These are phyloP conservation scores for Olivierus martensii DNA, from an alignment of 1,140 invertebrate species.

Conservation along the genomic window DNA sequence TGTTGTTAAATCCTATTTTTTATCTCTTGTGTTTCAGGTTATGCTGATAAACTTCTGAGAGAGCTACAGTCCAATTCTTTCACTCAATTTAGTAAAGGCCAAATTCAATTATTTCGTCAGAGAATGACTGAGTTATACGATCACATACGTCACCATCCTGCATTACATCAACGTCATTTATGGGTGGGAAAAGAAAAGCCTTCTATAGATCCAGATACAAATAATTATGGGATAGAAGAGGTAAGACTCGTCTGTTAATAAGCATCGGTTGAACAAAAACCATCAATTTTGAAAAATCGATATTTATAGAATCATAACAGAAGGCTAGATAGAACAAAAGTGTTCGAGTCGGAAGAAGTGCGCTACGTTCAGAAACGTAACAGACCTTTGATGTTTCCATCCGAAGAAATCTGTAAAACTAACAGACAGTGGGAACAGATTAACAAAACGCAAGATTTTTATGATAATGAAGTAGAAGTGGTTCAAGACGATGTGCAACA, in stretches of 20 bases:
- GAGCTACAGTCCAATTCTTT: too few relatives aligned
- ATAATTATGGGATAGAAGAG: too few relatives aligned
- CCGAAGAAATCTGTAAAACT: conserved; percentile 22
- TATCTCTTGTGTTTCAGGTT: too few relatives aligned
- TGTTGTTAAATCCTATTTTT: too few relatives aligned
- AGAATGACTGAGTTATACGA: conserved; percentile 11
- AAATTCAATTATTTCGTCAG: conserved; percentile 3
- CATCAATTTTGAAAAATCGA: too few relatives aligned
- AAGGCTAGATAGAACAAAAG: neutral
- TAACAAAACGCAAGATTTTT: conserved; percentile 21
- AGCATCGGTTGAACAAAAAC: too few relatives aligned
- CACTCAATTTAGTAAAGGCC: neutral
- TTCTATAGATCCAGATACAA: conserved; percentile 1
- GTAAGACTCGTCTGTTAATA: neutral
- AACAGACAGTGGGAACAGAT: conserved; percentile 21
- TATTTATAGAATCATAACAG: neutral
- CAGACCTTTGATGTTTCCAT: conserved; percentile 8
- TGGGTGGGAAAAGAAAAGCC: conserved; percentile 19
- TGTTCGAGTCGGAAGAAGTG: neutral
- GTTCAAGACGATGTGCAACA: conserved; percentile 21
- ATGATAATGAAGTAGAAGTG: conserved; percentile 19
- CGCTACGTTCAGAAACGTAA: conserved; percentile 1
- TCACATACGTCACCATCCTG: conserved; percentile 19
- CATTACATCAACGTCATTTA: conserved; percentile 19
- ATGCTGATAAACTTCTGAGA: too few relatives aligned